phyloP scores from a whole-genome alignment of 2,888 invertebrate genomes.

The Laothoe populi region DNA sequence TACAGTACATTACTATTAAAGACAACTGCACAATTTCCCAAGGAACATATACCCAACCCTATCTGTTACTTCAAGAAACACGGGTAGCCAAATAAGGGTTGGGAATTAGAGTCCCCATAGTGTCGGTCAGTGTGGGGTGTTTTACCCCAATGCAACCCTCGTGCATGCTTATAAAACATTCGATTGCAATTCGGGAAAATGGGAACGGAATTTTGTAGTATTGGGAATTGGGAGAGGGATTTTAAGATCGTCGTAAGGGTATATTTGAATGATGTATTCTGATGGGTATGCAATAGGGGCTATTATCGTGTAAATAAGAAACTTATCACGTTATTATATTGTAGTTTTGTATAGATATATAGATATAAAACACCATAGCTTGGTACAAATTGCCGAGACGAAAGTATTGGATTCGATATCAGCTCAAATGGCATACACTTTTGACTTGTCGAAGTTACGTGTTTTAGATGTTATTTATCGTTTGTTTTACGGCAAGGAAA shows the following conservation, averaged over 20 bases:
- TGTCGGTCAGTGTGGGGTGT: constrained; percentile 7
- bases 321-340: too few species aligned
- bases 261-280: background rate
- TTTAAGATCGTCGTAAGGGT: background rate
- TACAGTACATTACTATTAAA: background rate
- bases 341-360: too few species aligned
- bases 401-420: too few species aligned
- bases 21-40: constrained; percentile 16
- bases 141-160: constrained; percentile 37
- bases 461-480: too few species aligned
- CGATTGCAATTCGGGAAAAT: constrained; percentile 20
- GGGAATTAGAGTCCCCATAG: background rate
- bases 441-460: too few species aligned
- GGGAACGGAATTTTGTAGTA: background rate
- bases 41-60: constrained; percentile 14
- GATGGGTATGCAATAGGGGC: too few species aligned
- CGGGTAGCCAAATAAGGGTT: constrained; percentile 69
- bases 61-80: constrained; percentile 51
- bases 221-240: constrained; percentile 14
- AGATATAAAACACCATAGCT: too few species aligned
- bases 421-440: too few species aligned
- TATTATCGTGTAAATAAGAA: too few species aligned
- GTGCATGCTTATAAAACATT: constrained; percentile 27
- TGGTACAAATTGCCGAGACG: too few species aligned
- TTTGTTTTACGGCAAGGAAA: too few species aligned